Conservation (phyloP, 2,113 vertebrate genomes). For the Sula dactylatra region DNA sequence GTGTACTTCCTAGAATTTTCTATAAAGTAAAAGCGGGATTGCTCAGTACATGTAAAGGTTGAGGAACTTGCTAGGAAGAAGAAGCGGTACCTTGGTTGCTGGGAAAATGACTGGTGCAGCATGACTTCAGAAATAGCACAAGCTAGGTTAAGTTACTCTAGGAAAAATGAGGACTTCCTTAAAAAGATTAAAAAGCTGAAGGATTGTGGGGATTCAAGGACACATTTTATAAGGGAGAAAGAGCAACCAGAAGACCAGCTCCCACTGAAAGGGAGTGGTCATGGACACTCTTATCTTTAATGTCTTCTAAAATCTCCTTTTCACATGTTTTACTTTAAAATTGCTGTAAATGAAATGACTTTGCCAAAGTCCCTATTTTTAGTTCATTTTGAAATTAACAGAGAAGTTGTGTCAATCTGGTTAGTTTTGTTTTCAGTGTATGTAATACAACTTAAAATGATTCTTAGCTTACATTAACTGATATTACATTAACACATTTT, state of each 20-base stretch:
- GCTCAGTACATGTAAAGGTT: background rate
- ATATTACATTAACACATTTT: background rate
- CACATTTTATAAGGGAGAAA: background rate
- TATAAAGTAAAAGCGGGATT: background rate
- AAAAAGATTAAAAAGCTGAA: background rate
- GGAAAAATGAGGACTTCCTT: background rate
- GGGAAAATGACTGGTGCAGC: background rate
- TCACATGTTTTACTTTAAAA: background rate
- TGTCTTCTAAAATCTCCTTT: background rate
- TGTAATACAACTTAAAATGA: background rate
- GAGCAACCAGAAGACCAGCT: background rate
- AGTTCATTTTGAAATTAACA: background rate
- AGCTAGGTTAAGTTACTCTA: background rate
- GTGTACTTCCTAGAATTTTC: background rate
- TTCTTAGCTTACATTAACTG: background rate
- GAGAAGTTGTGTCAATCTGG: background rate
- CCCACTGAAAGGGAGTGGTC: background rate
- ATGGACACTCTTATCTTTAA: background rate
- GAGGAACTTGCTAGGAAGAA: background rate
- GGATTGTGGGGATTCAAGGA: background rate
- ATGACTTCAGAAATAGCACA: background rate
- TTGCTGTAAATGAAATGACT: background rate
- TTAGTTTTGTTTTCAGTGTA: background rate
- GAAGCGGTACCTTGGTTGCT: background rate
- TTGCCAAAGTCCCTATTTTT: background rate